Evolutionary conservation across 2,113 vertebrate genomes (phyloP).

Genomic region (Arenaria interpres): DNA sequence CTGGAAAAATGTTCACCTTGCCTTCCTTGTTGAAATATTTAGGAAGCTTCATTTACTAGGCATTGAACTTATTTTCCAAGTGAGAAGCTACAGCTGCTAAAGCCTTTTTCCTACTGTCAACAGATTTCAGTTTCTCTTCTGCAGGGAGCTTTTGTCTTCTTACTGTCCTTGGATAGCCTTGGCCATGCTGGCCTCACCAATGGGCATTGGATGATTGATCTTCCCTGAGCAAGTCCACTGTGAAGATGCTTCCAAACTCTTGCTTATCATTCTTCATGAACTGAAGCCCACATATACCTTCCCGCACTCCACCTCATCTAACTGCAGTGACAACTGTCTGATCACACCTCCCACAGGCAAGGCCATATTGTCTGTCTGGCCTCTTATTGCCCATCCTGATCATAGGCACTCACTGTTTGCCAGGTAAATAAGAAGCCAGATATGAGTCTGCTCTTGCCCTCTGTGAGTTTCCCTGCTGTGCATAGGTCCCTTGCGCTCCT

Average conservation of each 20-base stretch:
- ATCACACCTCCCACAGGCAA: not conserved
- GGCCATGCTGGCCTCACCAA: not conserved
- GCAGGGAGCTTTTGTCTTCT: not conserved
- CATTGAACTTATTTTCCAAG: not conserved
- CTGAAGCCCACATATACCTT: not conserved
- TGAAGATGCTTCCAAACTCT: not conserved
- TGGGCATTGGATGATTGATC: not conserved
- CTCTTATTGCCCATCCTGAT: not conserved
- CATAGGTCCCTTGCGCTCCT: too few species aligned
- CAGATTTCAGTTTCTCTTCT: not conserved
- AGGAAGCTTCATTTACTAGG: accelerated
- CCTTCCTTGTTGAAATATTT: not conserved
- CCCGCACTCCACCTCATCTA: not conserved
- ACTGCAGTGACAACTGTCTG: not conserved
- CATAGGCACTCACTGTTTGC: not conserved
- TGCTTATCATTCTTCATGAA: not conserved
- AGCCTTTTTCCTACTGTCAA: not conserved
- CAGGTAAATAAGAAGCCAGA: not conserved
- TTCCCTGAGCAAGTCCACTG: not conserved
- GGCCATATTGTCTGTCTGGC: not conserved
- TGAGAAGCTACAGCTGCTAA: not conserved
- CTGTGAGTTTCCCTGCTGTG: not conserved
- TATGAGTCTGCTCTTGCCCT: not conserved
- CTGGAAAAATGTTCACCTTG: not conserved
- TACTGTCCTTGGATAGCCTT: not conserved